Evolutionary conservation across 2,797 vertebrate genomes (phyloP).

Genomic region (Pipistrellus pipistrellus): DNA sequence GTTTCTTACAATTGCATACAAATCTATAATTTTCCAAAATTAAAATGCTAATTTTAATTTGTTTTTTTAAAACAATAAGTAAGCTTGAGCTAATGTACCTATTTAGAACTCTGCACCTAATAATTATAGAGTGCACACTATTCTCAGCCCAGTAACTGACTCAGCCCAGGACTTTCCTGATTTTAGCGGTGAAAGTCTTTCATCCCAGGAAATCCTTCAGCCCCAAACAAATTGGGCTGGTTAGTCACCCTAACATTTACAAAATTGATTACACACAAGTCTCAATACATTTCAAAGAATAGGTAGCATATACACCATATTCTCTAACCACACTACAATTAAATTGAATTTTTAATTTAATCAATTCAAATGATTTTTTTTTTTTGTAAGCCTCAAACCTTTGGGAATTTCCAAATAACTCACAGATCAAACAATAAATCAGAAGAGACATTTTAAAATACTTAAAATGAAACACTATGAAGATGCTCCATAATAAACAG

Average conservation of each 20-base stretch:
- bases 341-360: background rate
- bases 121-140: background rate
- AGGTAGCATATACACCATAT: background rate
- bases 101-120: background rate
- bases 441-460: constrained; percentile 23
- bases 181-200: constrained; percentile 9
- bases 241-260: background rate
- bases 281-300: background rate
- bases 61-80: background rate
- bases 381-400: background rate
- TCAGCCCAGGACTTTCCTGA: background rate
- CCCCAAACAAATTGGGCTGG: background rate
- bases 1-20: background rate
- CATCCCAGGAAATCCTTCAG: background rate
- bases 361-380: background rate
- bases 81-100: background rate
- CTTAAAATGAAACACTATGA: background rate
- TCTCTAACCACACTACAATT: background rate
- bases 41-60: background rate
- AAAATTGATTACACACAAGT: background rate
- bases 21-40: constrained; percentile 10
- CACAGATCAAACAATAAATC: background rate
- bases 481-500: background rate
- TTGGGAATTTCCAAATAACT: background rate
- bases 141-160: background rate